Conservation (phyloP, 2,797 vertebrate species). For the Melanogrammus aeglefinus region DNA sequence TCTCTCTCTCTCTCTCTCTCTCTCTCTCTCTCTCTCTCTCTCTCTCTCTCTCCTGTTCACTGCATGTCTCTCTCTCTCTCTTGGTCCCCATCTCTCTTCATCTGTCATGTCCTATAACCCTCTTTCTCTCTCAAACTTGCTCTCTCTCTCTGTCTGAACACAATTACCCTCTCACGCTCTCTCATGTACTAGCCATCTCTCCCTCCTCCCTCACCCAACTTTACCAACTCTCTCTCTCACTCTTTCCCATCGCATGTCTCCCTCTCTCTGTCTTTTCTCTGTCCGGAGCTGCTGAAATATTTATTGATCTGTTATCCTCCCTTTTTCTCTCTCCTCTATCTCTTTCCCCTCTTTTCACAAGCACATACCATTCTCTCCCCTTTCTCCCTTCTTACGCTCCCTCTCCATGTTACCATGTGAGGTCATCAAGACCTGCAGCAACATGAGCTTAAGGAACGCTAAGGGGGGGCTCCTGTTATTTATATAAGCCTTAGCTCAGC, state of each 20-base stretch:
- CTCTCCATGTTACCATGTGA: constrained; percentile 30
- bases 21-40: too few species aligned
- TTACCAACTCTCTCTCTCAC: constrained; percentile 17
- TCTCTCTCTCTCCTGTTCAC: neutral
- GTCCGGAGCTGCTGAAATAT: constrained; percentile 79
- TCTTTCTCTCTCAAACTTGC: constrained; percentile 51
- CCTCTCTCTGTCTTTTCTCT: constrained; percentile 37
- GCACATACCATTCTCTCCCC: too few species aligned
- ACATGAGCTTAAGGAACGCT: constrained; percentile 25
- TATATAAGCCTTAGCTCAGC: too few species aligned
- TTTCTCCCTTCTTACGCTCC: too few species aligned
- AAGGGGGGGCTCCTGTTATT: too few species aligned
- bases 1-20: too few species aligned
- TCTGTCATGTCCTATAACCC: constrained; percentile 56
- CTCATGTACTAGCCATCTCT: constrained; percentile 28
- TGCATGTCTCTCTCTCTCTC: constrained; percentile 1
- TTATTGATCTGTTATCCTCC: constrained; percentile 80
- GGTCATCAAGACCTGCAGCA: constrained; percentile 52
- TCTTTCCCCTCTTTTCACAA: constrained; percentile 40
- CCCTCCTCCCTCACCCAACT: constrained; percentile 29
- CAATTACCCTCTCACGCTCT: constrained; percentile 60
- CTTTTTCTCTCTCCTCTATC: constrained; percentile 44
- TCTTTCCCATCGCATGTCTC: constrained; percentile 2
- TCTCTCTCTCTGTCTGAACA: constrained; percentile 60
- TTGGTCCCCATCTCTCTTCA: constrained; percentile 49